These are phyloP conservation scores for Corydoras maculifer DNA, from an alignment of 2,113 vertebrate species.

Conservation along the genomic window DNA sequence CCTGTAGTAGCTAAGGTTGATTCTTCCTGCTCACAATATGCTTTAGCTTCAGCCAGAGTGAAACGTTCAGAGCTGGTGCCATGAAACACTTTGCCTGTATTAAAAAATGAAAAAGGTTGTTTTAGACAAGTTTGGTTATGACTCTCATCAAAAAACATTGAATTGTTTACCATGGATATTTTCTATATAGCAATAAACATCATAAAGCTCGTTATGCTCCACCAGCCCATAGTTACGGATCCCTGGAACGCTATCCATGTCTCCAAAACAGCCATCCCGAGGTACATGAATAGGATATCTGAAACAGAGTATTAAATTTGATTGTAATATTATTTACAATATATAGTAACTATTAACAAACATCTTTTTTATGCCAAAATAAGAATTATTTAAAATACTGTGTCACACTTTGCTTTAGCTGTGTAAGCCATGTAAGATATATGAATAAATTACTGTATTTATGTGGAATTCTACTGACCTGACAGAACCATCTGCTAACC, in stretches of 20 bases:
- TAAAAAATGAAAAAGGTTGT: neutral
- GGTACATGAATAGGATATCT: slow-evolving; percentile 90
- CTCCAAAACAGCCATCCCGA: slow-evolving; percentile 82
- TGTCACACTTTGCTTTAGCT: no score
- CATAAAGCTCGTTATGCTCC: slow-evolving; percentile 77
- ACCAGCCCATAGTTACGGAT: slow-evolving; percentile 83
- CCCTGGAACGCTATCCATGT: slow-evolving; percentile 84
- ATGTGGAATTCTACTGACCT: slow-evolving; percentile 64
- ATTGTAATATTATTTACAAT: no score
- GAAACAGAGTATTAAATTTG: neutral
- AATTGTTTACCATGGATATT: slow-evolving; percentile 71
- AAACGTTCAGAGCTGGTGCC: slow-evolving; percentile 65
- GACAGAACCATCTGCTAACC: slow-evolving; percentile 87
- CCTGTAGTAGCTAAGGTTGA: slow-evolving; percentile 74
- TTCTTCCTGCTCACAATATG: slow-evolving; percentile 65
- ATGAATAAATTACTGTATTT: no score
- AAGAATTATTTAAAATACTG: no score
- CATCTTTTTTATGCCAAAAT: no score
- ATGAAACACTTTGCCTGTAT: slow-evolving; percentile 78
- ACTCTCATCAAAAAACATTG: no score
- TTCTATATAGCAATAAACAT: slow-evolving; percentile 89
- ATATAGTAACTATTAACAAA: no score
- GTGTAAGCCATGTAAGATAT: no score
- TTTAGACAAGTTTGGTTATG: no score
- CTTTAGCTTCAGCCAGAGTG: slow-evolving; percentile 74